Base-by-base conservation (phyloP, 2,113 vertebrate species). In the Xiphorhynchus elegans region DNA sequence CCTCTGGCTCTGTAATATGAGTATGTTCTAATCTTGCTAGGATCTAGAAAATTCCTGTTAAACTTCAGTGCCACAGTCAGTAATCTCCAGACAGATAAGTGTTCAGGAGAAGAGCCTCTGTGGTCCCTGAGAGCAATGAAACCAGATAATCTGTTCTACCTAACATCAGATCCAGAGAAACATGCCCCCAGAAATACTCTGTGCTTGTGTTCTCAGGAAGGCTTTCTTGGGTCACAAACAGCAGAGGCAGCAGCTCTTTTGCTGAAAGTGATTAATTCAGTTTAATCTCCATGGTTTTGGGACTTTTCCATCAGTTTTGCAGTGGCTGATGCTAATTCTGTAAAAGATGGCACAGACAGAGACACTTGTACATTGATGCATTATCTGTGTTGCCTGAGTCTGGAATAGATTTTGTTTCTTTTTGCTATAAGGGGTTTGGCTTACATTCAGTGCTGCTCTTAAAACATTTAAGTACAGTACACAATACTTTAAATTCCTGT, bases 401-500 rank as follows among this genome's bases (percentile, higher is more conserved):
- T 64, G 69, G n/a, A 26, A 10, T 14, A 42, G 47, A 44, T 58
- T 70, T 40, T 31, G 18, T 37, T 82, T 69, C 24, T 42, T 76
- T 75, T 56, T 83, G 44, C 53, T 60, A 0, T 23, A 5, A 39
- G 50, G 1, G 0, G 50, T 73, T 85, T 89, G 53, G 44, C 58
- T 84, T 6, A 9, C 23, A 5, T 47, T 46, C 68, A n/a, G 39
- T 46, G 69, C 60, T 92, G 42, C 60, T 80, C n/a, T 79, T 64
- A 70, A 88, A 91, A 66, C 49, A 25, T 53, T 67, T 53, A 82
- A 77, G 62, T 91, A 62, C n/a, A 40, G 42, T 29, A 66, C 50
- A 83, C 75, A 72, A 91, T 58, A n/a, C n/a, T 89, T 93, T 68
- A 82, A 82, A 85, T 84, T 88, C 64, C 72, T 73, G 25, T 49